Conservation (phyloP, 2,888 invertebrate species). For the Synergus laeviventris region DNA sequence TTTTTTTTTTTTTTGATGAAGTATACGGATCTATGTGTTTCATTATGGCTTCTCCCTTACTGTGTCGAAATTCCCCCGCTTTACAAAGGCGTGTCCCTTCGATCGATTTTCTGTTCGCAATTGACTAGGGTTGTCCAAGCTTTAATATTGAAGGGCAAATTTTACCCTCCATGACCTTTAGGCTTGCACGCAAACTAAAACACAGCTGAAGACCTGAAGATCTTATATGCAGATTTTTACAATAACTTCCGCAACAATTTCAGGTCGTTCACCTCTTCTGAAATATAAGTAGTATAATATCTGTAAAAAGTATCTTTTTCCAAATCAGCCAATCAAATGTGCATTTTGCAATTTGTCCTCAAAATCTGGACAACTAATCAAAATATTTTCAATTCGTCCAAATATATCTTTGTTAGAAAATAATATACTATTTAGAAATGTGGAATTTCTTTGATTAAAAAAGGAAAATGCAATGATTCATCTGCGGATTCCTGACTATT, state of each 20-base stretch:
- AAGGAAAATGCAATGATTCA: background rate
- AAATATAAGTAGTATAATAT: too few species aligned
- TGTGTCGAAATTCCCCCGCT: background rate
- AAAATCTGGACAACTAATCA: too few species aligned
- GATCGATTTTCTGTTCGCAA: slow-evolving; percentile 22
- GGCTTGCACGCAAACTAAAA: background rate
- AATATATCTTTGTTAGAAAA: too few species aligned
- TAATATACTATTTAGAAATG: too few species aligned
- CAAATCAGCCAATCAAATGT: too few species aligned
- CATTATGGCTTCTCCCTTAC: background rate
- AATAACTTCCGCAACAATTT: background rate
- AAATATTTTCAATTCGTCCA: too few species aligned
- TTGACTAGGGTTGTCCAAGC: background rate
- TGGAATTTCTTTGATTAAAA: background rate
- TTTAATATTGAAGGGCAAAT: slow-evolving; percentile 4
- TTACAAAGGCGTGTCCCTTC: background rate
- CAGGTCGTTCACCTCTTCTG: too few species aligned
- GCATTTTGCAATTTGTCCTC: too few species aligned
- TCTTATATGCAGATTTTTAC: background rate
- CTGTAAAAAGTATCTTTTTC: too few species aligned
- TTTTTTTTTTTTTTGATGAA: background rate
- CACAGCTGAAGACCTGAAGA: background rate
- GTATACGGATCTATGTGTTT: background rate
- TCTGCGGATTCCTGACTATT: background rate
- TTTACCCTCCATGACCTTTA: background rate